These are phyloP conservation scores for Wasmannia auropunctata DNA, from an alignment of 1,140 invertebrate genomes.

Conservation along the genomic window DNA sequence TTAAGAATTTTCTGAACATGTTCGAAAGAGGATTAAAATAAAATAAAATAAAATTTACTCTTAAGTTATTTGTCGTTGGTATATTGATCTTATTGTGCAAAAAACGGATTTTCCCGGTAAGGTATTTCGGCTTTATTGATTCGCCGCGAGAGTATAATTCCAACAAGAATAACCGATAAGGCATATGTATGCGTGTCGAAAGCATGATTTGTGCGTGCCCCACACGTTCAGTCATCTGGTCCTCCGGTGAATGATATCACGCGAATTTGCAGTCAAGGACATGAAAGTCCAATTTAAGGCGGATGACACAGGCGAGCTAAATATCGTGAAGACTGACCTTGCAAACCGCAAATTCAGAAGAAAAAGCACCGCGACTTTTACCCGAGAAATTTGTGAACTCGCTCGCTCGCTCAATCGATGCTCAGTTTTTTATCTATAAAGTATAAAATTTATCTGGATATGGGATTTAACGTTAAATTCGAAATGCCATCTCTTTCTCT, in stretches of 20 bases:
- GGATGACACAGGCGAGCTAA: slow-evolving; percentile 28
- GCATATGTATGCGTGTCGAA: neutral
- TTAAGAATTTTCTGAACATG: neutral
- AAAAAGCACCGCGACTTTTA: neutral
- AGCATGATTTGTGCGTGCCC: neutral
- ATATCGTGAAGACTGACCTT: neutral
- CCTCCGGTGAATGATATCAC: slow-evolving; percentile 18
- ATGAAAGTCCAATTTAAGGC: slow-evolving; percentile 33
- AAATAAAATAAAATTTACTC: neutral
- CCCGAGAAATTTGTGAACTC: neutral
- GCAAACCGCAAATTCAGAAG: neutral
- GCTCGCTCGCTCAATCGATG: neutral
- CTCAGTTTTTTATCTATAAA: neutral
- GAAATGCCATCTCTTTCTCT: neutral
- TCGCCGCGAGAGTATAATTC: neutral
- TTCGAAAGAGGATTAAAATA: neutral
- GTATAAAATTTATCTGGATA: neutral
- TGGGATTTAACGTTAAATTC: neutral
- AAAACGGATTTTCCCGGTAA: neutral
- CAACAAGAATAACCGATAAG: neutral
- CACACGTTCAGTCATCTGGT: neutral
- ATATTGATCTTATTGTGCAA: neutral
- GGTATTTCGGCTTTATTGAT: neutral
- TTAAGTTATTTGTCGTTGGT: neutral
- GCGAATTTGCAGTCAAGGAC: slow-evolving; percentile 42